These are phyloP conservation scores for Drosophila repleta DNA, from an alignment of 1,140 invertebrate species.

Conservation along the genomic window DNA sequence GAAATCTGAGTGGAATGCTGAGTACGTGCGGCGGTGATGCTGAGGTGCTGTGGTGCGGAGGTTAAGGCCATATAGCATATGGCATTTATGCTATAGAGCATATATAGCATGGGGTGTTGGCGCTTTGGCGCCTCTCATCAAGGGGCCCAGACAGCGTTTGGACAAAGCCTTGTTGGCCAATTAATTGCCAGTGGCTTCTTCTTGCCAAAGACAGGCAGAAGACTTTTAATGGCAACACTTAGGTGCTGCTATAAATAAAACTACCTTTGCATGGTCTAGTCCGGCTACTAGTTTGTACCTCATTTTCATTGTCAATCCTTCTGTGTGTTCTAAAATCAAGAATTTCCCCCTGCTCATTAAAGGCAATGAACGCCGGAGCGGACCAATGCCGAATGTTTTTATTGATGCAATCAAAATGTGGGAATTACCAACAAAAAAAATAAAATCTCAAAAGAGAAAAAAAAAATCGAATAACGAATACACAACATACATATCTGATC, in stretches of 20 bases:
- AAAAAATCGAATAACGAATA: slow-evolving; percentile 4
- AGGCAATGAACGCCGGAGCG: slow-evolving; percentile 41
- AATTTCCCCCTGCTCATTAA: slow-evolving; percentile 72
- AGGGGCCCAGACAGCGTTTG: slow-evolving; percentile 64
- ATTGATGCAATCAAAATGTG: slow-evolving; percentile 78
- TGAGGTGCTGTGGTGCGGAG: neutral
- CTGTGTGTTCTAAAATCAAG: slow-evolving; percentile 38
- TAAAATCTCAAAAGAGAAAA: neutral
- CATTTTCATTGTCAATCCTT: slow-evolving; percentile 77
- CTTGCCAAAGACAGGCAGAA: slow-evolving; percentile 45
- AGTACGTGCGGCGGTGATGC: slow-evolving; percentile 26
- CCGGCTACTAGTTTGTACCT: slow-evolving; percentile 59
- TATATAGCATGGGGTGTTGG: slow-evolving; percentile 66
- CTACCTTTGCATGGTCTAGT: slow-evolving; percentile 23
- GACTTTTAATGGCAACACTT: slow-evolving; percentile 77
- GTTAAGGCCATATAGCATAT: slow-evolving; percentile 21
- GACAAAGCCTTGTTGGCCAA: slow-evolving; percentile 73
- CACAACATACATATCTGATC: slow-evolving; percentile 48
- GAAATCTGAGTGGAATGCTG: slow-evolving; percentile 69
- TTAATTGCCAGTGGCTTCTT: slow-evolving; percentile 70
- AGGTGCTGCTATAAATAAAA: slow-evolving; percentile 79
- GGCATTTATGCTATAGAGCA: slow-evolving; percentile 9
- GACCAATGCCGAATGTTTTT: slow-evolving; percentile 56
- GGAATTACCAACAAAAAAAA: slow-evolving; percentile 42
- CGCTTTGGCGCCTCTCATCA: slow-evolving; percentile 81